Percentiles rank a stretch among this genome's conserved stretches.
These are phyloP conservation scores for Peromyscus eremicus DNA, from an alignment of 2,797 vertebrate species.

Conservation along the genomic window DNA sequence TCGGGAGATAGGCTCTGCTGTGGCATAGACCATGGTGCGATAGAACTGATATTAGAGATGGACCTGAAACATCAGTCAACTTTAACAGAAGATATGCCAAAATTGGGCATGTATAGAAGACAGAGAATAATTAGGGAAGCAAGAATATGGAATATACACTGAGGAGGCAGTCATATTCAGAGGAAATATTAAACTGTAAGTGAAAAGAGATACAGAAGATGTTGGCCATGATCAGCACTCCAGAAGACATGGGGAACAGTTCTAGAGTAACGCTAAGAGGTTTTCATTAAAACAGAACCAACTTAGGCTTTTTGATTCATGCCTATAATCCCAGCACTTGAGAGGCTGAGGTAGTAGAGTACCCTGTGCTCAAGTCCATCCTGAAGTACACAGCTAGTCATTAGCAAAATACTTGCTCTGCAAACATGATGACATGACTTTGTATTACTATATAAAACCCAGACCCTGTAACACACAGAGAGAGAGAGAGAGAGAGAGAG, in stretches of 20 bases:
- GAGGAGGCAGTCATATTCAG: rapidly evolving
- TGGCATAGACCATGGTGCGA: neutral
- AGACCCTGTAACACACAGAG: neutral
- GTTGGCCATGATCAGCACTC: neutral
- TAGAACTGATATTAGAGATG: neutral
- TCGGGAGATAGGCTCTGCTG: neutral
- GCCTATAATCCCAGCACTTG: neutral
- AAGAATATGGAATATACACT: neutral
- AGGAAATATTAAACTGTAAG: neutral
- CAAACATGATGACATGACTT: neutral
- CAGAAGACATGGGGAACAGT: neutral
- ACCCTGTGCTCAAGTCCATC: neutral
- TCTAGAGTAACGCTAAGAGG: neutral
- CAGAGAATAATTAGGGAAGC: neutral
- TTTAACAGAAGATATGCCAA: neutral
- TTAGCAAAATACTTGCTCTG: neutral
- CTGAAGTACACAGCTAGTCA: neutral
- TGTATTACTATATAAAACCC: neutral
- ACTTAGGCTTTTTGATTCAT: neutral
- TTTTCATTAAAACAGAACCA: neutral
- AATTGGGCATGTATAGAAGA: neutral
- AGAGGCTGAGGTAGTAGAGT: neutral
- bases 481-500: neutral
- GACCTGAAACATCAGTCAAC: no score
- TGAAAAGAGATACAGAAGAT: neutral